Conservation (phyloP, 1,140 invertebrate genomes). For the Portunus trituberculatus region DNA sequence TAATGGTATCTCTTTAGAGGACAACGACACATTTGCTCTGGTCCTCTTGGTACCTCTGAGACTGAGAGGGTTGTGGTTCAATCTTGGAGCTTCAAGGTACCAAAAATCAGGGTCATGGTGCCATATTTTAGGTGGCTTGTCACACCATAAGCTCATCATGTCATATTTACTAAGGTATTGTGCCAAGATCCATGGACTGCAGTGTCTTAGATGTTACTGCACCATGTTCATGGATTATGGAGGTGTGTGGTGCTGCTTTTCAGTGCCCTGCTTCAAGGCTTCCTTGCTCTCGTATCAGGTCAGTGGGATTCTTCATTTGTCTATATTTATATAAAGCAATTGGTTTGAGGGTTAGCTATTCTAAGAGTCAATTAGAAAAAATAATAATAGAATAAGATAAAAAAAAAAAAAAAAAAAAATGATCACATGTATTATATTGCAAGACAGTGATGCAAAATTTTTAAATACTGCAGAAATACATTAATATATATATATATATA, state of each 20-base stretch:
- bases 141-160: too few relatives aligned
- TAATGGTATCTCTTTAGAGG: background rate
- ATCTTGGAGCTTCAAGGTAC: background rate
- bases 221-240: background rate
- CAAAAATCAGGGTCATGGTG: constrained; percentile 20
- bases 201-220: background rate
- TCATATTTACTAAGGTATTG: background rate
- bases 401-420: background rate
- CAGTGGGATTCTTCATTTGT: background rate
- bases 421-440: background rate
- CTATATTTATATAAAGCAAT: background rate
- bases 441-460: background rate
- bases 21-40: background rate
- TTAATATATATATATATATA: too few relatives aligned
- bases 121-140: background rate
- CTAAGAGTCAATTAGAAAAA: background rate
- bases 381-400: too few relatives aligned
- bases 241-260: background rate
- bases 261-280: background rate
- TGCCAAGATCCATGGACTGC: background rate
- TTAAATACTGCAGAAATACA: background rate
- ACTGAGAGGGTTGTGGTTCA: background rate
- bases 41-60: background rate
- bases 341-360: background rate
- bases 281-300: background rate